These are phyloP conservation scores for Pogona vitticeps DNA, from an alignment of 2,113 vertebrate genomes.

Conservation along the genomic window DNA sequence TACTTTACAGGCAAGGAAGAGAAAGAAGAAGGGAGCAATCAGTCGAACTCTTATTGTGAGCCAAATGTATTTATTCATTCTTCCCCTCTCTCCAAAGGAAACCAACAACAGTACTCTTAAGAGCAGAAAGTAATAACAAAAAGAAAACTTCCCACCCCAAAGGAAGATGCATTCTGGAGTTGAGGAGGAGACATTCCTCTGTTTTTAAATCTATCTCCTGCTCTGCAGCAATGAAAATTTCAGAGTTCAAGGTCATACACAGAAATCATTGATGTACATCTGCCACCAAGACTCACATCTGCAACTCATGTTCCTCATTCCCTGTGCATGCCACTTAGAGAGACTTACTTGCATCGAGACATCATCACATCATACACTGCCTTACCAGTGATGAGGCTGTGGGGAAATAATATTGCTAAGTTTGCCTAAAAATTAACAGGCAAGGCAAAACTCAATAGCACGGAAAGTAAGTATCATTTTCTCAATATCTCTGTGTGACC, in stretches of 20 bases:
- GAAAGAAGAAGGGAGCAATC: not conserved
- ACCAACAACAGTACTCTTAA: not conserved
- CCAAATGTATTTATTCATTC: not conserved
- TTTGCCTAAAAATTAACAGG: not conserved
- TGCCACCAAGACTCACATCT: not conserved
- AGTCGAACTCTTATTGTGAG: conserved; percentile 7
- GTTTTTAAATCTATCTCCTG: too few species aligned
- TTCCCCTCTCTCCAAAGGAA: not conserved
- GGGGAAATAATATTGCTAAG: not conserved
- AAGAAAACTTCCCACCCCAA: too few species aligned
- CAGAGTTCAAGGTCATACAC: not conserved
- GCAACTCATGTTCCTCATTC: not conserved
- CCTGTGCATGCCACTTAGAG: not conserved
- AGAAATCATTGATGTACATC: not conserved
- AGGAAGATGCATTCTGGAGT: too few species aligned
- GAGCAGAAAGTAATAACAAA: too few species aligned
- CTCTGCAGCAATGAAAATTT: too few species aligned
- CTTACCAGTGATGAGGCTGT: not conserved
- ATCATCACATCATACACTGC: not conserved
- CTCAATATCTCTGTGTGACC: not conserved
- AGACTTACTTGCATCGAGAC: not conserved
- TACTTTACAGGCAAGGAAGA: conserved; percentile 74
- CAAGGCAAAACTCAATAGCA: not conserved
- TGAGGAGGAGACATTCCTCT: too few species aligned
- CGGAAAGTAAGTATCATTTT: not conserved